Percentiles rank a stretch among this genome's conserved stretches.
Conservation (phyloP, 2,888 invertebrate species). For the Girardia tigrina region DNA sequence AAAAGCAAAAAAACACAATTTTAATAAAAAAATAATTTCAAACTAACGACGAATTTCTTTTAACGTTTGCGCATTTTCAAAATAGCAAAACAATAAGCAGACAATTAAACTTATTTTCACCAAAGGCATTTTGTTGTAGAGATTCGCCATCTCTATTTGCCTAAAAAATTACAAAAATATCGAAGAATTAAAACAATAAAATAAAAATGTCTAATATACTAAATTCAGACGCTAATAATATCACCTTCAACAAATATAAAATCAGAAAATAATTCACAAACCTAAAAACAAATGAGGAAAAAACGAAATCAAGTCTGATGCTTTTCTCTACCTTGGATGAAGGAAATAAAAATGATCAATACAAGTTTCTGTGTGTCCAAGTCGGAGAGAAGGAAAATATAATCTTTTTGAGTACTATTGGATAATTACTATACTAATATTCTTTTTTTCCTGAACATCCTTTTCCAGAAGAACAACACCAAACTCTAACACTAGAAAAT, state of each 20-base stretch:
- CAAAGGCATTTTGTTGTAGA: constrained; percentile 19
- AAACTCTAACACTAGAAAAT: not conserved
- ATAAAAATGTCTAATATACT: not conserved
- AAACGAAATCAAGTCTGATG: not conserved
- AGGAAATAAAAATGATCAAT: not conserved
- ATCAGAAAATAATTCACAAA: not conserved
- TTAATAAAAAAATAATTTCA: not conserved
- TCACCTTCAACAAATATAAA: not conserved
- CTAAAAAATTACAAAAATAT: not conserved
- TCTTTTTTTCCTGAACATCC: not conserved
- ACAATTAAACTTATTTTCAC: constrained; percentile 15
- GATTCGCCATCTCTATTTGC: constrained; percentile 4
- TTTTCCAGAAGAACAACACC: not conserved
- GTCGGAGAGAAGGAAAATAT: not conserved
- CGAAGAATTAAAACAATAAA: not conserved
- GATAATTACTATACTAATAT: not conserved
- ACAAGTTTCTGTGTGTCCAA: not conserved
- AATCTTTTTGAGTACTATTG: not conserved
- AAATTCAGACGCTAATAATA: not conserved
- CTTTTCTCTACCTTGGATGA: not conserved
- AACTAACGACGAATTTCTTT: not conserved
- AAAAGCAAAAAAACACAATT: not conserved
- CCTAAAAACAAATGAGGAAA: not conserved
- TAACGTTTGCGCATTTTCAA: not conserved
- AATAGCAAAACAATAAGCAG: not conserved